A percentile compares a stretch with the other conserved stretches of the same genome.
Conservation (phyloP, 2,888 invertebrate genomes). For the Mythimna vitellina region DNA sequence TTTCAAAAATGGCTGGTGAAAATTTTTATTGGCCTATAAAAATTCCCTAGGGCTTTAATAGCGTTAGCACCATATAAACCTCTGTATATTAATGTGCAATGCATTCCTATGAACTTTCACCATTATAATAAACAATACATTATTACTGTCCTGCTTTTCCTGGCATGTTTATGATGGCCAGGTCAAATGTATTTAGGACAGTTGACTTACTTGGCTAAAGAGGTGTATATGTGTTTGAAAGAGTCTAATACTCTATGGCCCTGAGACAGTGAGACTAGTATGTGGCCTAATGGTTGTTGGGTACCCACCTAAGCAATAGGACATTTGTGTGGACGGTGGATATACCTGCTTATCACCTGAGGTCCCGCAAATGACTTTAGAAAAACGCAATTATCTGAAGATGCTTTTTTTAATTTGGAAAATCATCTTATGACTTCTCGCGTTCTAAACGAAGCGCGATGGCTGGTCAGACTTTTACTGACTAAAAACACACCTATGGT, state of each 20-base stretch:
- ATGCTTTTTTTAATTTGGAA: no score
- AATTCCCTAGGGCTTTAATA: slow-evolving; percentile 66
- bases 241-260: neutral
- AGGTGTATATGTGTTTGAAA: neutral
- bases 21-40: slow-evolving; percentile 29
- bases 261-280: no score
- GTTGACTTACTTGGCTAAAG: slow-evolving; percentile 11
- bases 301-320: no score
- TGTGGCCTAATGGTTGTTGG: no score
- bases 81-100: slow-evolving; percentile 17
- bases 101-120: slow-evolving; percentile 62
- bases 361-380: no score
- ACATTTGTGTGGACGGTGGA: no score
- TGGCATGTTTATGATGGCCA: slow-evolving; percentile 14
- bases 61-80: slow-evolving; percentile 11
- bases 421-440: no score
- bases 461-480: no score
- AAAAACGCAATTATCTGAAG: no score
- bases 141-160: slow-evolving; percentile 48
- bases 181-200: slow-evolving; percentile 14
- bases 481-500: no score
- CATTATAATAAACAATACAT: slow-evolving; percentile 50
- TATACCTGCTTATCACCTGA: no score
- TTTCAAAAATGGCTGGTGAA: slow-evolving; percentile 19
- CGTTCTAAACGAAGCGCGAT: no score